A percentile compares a stretch with the other conserved stretches of the same genome.
Conservation (phyloP, 2,888 invertebrate genomes). For the Leptodirus hochenwartii region DNA sequence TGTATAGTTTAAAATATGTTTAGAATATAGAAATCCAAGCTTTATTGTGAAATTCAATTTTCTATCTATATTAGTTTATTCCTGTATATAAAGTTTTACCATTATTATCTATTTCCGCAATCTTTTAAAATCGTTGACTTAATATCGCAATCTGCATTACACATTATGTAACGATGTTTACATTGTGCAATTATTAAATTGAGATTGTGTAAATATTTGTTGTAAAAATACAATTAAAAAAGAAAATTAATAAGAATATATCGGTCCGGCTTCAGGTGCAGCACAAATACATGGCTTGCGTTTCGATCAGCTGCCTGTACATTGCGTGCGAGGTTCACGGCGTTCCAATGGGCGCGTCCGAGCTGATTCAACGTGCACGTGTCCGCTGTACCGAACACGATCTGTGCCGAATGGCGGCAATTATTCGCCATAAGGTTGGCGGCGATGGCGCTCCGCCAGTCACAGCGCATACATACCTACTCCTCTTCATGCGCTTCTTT, state of each 20-base stretch:
- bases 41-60: no score
- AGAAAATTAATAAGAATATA: no score
- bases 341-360: constrained; percentile 40
- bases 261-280: constrained; percentile 38
- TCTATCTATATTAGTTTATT: constrained; percentile 3
- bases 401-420: constrained; percentile 68
- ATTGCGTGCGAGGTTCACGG: constrained; percentile 54
- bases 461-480: constrained; percentile 50
- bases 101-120: constrained; percentile 1
- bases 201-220: no score
- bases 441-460: constrained; percentile 36
- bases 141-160: no score
- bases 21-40: no score
- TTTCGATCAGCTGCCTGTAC: constrained; percentile 72
- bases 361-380: constrained; percentile 45
- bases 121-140: no score
- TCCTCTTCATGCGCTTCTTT: constrained; percentile 44
- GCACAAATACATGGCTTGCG: constrained; percentile 73
- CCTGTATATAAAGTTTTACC: not conserved
- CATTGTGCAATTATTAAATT: no score
- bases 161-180: no score
- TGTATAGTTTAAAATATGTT: no score
- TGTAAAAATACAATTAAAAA: no score
- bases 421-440: constrained; percentile 61
- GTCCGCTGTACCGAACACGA: constrained; percentile 74